phyloP scores from a whole-genome alignment of 64 coral and sea anemone species.

The Montipora foliosa region DNA sequence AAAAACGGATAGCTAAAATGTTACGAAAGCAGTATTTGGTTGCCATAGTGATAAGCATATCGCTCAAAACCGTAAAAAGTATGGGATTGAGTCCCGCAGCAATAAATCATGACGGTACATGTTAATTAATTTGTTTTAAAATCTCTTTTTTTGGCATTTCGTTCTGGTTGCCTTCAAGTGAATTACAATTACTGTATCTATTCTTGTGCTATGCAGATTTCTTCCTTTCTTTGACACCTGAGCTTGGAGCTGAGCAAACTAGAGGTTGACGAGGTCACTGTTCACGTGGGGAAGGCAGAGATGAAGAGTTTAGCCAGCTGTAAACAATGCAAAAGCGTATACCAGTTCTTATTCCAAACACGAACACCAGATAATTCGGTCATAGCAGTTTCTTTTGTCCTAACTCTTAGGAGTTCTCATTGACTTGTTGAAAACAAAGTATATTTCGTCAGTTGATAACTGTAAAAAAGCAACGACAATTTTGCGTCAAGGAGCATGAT shows the following conservation, averaged over 20 bases:
- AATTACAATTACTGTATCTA: background rate
- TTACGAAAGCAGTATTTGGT: no score
- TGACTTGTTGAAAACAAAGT: background rate
- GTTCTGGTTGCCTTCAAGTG: no score
- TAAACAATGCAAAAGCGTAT: background rate
- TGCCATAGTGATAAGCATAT: no score
- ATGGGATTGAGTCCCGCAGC: background rate
- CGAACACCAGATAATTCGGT: background rate
- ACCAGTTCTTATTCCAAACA: background rate
- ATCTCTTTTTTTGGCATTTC: no score
- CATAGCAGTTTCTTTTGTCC: background rate
- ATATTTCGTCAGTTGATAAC: background rate
- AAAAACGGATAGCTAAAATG: no score
- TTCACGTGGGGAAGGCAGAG: background rate
- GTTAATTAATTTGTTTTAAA: no score
- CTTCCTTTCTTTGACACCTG: background rate
- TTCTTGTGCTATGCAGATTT: background rate
- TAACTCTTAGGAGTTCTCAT: no score
- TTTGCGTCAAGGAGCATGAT: background rate
- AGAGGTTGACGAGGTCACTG: background rate
- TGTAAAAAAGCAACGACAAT: background rate
- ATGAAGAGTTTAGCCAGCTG: conserved; percentile 6
- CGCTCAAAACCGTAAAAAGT: no score
- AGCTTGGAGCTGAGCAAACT: conserved; percentile 25
- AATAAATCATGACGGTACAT: background rate